Base-by-base conservation (phyloP, 1,140 invertebrate species). In the Euglossa dilemma region DNA sequence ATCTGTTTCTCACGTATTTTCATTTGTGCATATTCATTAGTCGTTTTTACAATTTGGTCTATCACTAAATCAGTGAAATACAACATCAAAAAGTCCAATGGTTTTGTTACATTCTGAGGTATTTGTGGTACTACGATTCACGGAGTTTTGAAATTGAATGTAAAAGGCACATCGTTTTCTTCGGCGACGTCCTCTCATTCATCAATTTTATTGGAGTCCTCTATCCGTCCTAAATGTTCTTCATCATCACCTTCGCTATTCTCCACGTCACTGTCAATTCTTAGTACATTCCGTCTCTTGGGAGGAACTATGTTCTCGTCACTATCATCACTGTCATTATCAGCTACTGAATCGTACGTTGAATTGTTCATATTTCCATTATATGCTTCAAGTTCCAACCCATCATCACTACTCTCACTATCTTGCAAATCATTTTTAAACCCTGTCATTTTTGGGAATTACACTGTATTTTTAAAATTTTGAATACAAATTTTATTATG, bases 251-350 rank as follows among this genome's bases (percentile, higher is more conserved):
- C 47, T 47, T 47, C 6, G 11, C 47, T 47, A 5, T 47, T 11
- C 47, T 47, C 47, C 6, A 5, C 11, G 5, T 47, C 47, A 47
- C 47, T 47, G 11, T 5, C n/a, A n/a, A n/a, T n/a, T n/a, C n/a
- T n/a, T n/a, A n/a, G n/a, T n/a, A n/a, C n/a, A n/a, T n/a, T n/a
- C 47, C 57, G 56, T 80, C 69, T 80, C 67, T 80, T 80, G 64
- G 78, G 78, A 63, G 59, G 67, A 80, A 80, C 78, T 80, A 80
- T 80, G 20, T 12, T 12, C n/a, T n/a, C n/a, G 52, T 52, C 52
- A 52, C 52, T 52, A 12, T 7, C 52, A 12, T 52, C 52, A 52
- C 52, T 52, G 8, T 52, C 52, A 11, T 50, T 6, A n/a, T n/a
- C n/a, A n/a, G n/a, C n/a, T n/a, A n/a, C n/a, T n/a, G n/a, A n/a